phyloP scores from a whole-genome alignment of 2,113 vertebrate genomes.

The Cyphomyrus plagiostoma region DNA sequence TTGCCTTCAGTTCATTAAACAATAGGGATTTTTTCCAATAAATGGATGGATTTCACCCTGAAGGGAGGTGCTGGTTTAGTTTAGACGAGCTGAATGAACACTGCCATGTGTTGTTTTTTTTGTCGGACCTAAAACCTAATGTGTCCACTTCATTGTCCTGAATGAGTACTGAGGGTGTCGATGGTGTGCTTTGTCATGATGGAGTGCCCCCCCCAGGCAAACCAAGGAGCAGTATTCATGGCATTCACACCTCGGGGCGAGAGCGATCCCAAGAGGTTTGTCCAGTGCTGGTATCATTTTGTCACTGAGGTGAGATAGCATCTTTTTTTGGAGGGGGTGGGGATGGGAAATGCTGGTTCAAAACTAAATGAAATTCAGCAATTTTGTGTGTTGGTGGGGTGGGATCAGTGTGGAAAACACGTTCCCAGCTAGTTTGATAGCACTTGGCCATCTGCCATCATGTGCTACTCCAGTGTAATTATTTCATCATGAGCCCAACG shows the following conservation, averaged over 20 bases:
- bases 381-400: not conserved
- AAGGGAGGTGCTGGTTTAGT: not conserved
- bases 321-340: not conserved
- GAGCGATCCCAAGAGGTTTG: not conserved
- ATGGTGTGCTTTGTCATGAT: too few relatives aligned
- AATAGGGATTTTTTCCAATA: not conserved
- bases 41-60: not conserved
- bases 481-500: not conserved
- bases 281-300: not conserved
- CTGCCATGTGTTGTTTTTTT: not conserved
- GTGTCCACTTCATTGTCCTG: not conserved
- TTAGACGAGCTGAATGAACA: not conserved
- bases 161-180: not conserved
- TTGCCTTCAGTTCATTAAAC: slow-evolving; percentile 15
- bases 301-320: not conserved
- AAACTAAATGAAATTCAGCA: not conserved
- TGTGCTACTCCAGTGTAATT: not conserved
- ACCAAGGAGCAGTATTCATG: not conserved
- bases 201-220: not conserved
- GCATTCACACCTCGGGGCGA: not conserved
- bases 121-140: not conserved
- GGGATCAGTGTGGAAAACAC: not conserved
- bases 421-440: not conserved
- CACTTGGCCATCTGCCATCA: not conserved
- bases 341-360: not conserved